A percentile compares a stretch with the other conserved stretches of the same genome.
Evolutionary conservation across 30 jellyfish, hydroid and myxozoan genomes (phyloP).

Genomic region (Hydractinia symbiolongicarpus): DNA sequence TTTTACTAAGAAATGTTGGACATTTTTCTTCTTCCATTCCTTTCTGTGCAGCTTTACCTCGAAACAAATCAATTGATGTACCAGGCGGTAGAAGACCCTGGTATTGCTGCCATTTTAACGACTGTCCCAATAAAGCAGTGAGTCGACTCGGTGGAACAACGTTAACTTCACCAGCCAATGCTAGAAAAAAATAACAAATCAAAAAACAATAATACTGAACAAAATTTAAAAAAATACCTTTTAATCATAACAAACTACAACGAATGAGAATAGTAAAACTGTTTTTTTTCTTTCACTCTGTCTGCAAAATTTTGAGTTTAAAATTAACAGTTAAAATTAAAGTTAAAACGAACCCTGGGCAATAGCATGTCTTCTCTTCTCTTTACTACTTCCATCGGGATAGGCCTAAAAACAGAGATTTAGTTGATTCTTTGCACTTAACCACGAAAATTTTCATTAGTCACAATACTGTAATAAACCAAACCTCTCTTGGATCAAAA

Average conservation of each 20-base stretch:
- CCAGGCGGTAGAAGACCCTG: constrained; percentile 98
- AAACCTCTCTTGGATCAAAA: constrained; percentile 94
- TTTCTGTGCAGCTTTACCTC: constrained; percentile 91
- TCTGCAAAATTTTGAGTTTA: background rate
- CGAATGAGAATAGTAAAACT: background rate
- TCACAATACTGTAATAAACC: background rate
- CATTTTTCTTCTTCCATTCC: constrained; percentile 79
- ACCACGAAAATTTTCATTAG: background rate
- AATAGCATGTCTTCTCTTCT: constrained; percentile 70
- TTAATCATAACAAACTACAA: background rate
- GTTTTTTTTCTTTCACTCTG: background rate
- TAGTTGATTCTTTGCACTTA: background rate
- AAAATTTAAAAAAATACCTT: background rate
- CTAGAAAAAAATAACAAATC: constrained; percentile 25
- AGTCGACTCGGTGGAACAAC: constrained; percentile 95
- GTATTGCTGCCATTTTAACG: constrained; percentile 92
- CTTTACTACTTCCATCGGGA: constrained; percentile 94
- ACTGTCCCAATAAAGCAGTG: constrained; percentile 90
- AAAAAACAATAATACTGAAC: background rate
- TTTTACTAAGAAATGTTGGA: constrained; percentile 78
- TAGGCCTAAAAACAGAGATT: constrained; percentile 44
- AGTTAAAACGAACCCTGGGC: constrained; percentile 64
- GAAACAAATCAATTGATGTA: constrained; percentile 72
- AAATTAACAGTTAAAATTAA: background rate
- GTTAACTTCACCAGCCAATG: constrained; percentile 87